Evolutionary conservation across 1,140 invertebrate genomes (phyloP).

Genomic region (Hycleus phaleratus): DNA sequence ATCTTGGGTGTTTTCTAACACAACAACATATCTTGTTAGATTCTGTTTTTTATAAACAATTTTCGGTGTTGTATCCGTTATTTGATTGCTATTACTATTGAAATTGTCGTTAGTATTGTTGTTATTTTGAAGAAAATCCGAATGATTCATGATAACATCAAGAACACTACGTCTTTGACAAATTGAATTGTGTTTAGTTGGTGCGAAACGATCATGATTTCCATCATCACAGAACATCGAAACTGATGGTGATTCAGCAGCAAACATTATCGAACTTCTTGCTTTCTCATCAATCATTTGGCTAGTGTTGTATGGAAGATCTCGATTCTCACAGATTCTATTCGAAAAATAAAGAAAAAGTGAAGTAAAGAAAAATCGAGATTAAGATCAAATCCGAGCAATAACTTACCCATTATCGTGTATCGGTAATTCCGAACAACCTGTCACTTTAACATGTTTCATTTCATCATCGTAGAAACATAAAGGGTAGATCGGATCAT

Average conservation of each 20-base stretch:
- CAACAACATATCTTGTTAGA: slow-evolving; percentile 46
- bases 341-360: slow-evolving; percentile 21
- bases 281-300: slow-evolving; percentile 42
- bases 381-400: background rate
- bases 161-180: slow-evolving; percentile 53
- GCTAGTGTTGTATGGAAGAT: slow-evolving; percentile 33
- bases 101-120: slow-evolving; percentile 4
- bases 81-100: slow-evolving; percentile 25
- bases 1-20: slow-evolving; percentile 49
- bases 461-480: slow-evolving; percentile 43
- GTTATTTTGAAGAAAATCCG: slow-evolving; percentile 44
- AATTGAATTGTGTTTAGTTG: slow-evolving; percentile 61
- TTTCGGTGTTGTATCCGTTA: slow-evolving; percentile 36
- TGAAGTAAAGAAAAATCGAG: slow-evolving; percentile 1
- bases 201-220: slow-evolving; percentile 53
- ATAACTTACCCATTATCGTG: slow-evolving; percentile 42
- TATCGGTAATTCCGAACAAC: slow-evolving; percentile 45
- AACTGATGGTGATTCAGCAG: slow-evolving; percentile 42
- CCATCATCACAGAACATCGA: slow-evolving; percentile 54
- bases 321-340: slow-evolving; percentile 34
- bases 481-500: slow-evolving; percentile 52
- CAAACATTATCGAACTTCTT: slow-evolving; percentile 51
- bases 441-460: slow-evolving; percentile 40
- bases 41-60: slow-evolving; percentile 44
- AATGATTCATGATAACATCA: slow-evolving; percentile 53